Conservation (phyloP, 2,113 vertebrate genomes). For the Ascaphus truei region DNA sequence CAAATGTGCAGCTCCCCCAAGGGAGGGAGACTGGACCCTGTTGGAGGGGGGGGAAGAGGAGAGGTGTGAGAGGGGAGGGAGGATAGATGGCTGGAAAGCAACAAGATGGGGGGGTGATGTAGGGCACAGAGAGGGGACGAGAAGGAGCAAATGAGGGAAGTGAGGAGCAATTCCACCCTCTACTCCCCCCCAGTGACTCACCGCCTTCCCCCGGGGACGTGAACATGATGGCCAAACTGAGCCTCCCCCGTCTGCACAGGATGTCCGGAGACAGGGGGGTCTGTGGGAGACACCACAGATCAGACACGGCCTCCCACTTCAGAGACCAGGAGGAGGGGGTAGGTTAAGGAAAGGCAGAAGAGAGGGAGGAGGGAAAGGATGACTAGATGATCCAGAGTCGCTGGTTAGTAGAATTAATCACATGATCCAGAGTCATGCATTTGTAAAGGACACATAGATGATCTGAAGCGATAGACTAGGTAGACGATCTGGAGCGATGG, state of each 20-base stretch:
- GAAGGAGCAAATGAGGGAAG: not conserved
- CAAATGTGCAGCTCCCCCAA: slow-evolving; percentile 94
- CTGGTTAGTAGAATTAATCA: too few relatives aligned
- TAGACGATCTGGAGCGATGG: too few relatives aligned
- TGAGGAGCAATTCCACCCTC: not conserved
- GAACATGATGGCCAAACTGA: slow-evolving; percentile 82
- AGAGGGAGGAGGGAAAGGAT: too few relatives aligned
- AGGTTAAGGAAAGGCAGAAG: too few relatives aligned
- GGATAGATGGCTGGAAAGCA: not conserved
- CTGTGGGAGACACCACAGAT: slow-evolving; percentile 47
- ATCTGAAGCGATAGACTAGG: too few relatives aligned
- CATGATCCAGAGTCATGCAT: too few relatives aligned
- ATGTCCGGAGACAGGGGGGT: slow-evolving; percentile 58
- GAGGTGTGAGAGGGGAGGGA: not conserved
- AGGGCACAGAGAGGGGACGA: not conserved
- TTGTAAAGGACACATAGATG: too few relatives aligned
- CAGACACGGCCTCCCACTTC: not conserved
- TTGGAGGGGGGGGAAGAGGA: not conserved
- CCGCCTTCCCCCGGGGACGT: slow-evolving; percentile 73
- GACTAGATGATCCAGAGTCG: too few relatives aligned
- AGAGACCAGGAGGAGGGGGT: too few relatives aligned
- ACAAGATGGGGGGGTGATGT: not conserved
- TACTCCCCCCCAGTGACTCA: slow-evolving; percentile 51
- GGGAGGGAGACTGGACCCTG: slow-evolving; percentile 73
- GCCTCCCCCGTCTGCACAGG: slow-evolving; percentile 69